Percentiles rank a stretch among this genome's conserved stretches.
Conservation (phyloP, 2,797 vertebrate species). For the Dallia pectoralis region DNA sequence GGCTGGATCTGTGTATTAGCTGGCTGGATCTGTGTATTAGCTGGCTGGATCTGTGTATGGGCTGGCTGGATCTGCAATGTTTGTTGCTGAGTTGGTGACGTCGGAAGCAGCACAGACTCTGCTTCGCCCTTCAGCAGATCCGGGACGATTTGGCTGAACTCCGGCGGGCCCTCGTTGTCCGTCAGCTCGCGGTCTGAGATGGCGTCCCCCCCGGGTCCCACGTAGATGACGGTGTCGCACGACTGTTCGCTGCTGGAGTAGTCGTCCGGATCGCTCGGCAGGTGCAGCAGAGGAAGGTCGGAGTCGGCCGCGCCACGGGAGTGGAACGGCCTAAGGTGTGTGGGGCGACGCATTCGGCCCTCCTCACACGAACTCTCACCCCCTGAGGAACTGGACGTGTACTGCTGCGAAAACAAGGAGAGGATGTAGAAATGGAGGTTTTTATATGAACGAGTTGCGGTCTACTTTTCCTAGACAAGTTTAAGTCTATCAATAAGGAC, state of each 20-base stretch:
- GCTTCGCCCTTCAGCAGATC: conserved; percentile 84
- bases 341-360: conserved; percentile 95
- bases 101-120: conserved; percentile 37
- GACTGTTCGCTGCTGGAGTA: conserved; percentile 99
- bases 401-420: conserved; percentile 72
- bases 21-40: conserved; percentile 51
- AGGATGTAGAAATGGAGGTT: background rate
- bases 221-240: conserved; percentile 97
- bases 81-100: background rate
- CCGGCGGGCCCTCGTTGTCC: conserved; percentile 95
- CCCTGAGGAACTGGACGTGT: conserved; percentile 97
- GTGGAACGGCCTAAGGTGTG: conserved; percentile 92
- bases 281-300: conserved; percentile 84
- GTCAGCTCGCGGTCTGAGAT: conserved; percentile 96
- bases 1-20: conserved; percentile 45
- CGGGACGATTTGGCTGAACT: conserved; percentile 96
- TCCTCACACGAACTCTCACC: conserved; percentile 99
- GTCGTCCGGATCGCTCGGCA: conserved; percentile 94
- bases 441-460: background rate
- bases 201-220: conserved; percentile 91
- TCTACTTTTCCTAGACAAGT: background rate
- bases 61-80: conserved; percentile 49
- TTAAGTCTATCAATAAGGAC: no score
- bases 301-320: conserved; percentile 81
- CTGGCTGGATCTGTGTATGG: conserved; percentile 38